Conservation (phyloP, 1,140 invertebrate species). For the Drosophila sechellia region DNA sequence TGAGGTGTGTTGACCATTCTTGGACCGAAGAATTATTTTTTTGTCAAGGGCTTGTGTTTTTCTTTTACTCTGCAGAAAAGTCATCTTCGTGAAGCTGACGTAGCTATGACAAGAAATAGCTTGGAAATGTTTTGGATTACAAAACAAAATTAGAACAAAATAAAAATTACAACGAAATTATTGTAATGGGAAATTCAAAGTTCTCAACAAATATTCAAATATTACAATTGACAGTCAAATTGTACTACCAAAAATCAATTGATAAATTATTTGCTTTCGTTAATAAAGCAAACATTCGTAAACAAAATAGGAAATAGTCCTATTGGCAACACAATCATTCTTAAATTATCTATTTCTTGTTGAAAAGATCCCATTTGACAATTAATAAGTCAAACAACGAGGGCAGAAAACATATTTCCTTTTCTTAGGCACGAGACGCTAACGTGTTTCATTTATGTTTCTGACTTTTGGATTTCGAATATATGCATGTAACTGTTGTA, state of each 20-base stretch:
- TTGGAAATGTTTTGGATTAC: neutral
- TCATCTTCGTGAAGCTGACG: neutral
- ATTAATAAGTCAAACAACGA: conserved; percentile 3
- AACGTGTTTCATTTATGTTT: conserved; percentile 11
- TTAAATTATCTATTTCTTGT: neutral
- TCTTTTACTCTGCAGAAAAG: neutral
- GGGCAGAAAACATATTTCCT: conserved; percentile 2
- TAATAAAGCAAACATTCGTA: neutral
- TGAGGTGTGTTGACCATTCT: neutral
- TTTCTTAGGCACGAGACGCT: conserved; percentile 15
- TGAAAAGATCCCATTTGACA: neutral
- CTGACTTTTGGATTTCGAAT: conserved; percentile 2
- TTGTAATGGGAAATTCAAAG: neutral
- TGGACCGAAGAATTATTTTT: neutral
- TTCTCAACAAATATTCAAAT: neutral
- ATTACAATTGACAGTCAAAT: neutral
- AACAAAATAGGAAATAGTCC: too few species aligned
- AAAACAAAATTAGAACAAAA: conserved; percentile 11
- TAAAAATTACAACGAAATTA: conserved; percentile 4
- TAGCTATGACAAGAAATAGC: conserved; percentile 17
- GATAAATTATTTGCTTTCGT: neutral
- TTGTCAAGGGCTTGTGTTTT: neutral
- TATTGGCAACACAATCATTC: neutral
- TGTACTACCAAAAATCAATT: conserved; percentile 3
- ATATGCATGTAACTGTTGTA: conserved; percentile 31